Base-by-base conservation (phyloP, 2,888 invertebrate genomes). In the Fragum fragum region DNA sequence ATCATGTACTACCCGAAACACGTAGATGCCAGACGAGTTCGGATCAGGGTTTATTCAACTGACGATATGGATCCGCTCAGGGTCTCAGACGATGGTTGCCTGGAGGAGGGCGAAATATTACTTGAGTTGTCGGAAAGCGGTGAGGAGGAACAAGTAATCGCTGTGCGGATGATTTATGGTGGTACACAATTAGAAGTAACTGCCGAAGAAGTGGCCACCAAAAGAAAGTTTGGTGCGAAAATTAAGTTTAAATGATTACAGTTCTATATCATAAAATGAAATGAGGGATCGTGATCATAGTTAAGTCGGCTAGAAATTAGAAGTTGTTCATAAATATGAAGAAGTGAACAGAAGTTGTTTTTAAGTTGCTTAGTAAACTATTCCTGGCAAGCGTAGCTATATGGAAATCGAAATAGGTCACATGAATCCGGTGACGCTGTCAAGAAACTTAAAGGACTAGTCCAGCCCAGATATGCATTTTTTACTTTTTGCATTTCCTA, bases 141-240 rank as follows among this genome's bases (percentile, higher is more conserved):
- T 14, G 77, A 76, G 1, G 26, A 36, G 0, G 52, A 81, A 2
- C 39, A 83, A 21, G 32, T 72, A 14, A 73, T 81, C 18, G 55
- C 32, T 3, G 87, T 81, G 3, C 28, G 63, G 21, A 68, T 87
- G 57, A 76, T 76, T 21, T 85, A 85, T 39, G 87, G 87, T 23
- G 85, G 83, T 1, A 83, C 87, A 18, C 82, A 87, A 59, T 36
- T 87, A 0, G 42, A 75, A n/a, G 85, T 87, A 0, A 57, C 75
- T 29, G 85, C 83, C 1, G 63, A 26, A 16, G 75, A 76, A 9
- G 32, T 32, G 26, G 32, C 61, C 3, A 61, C 73, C 2, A 23
- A 57, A 2, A 0, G 11, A 18, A 42, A 61, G 32, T 63, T 14
- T 21, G 52, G 14, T 21, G 63, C 73, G 11, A 61, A 28, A n/a